Evolutionary conservation across 2,888 invertebrate genomes (phyloP), one percentile per base, ranked within the genome.

Genomic region (Caenorhabditis sulstoni): DNA sequence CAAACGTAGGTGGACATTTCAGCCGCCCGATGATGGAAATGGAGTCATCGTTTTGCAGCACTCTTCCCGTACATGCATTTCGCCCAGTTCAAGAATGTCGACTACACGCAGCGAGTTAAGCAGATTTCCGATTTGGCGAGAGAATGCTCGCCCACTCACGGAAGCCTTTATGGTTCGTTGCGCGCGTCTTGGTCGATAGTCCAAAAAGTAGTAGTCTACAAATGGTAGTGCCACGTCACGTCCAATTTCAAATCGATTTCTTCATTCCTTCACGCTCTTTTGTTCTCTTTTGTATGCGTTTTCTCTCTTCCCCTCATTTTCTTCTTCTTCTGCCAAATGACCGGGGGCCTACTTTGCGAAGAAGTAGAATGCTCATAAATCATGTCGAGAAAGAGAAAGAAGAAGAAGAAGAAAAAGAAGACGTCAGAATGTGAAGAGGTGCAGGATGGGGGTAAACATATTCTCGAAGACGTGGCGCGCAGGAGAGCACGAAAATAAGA

Each of bases 11-110:
- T 45, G 22, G 12, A 55, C 44, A 29, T 29, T 29, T 7, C 29
- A n/a, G n/a, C n/a, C n/a, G n/a, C n/a, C n/a, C 59, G 41, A 58
- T 58, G 64, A 67, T 67, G 57, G 50, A 58, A 53, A 55, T 44
- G 20, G 41, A 41, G 16, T 64, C 57, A 11, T 29, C 44, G 35
- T 45, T 55, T 85, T 87, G 76, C 68, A 88, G 88, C 88, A n/a
- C 81, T 87, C 61, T 89, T 86, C 68, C 83, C 87, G 3, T 88
- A 86, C 74, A 83, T 88, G 37, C 87, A 88, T 55, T 87, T 85
- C 57, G 85, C 87, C 20, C 83, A 82, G 41, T 87, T 88, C 79
- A 68, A 78, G 55, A 70, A 76, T 53, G 80, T 67, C 16, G 77
- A 85, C 41, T 66, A 81, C 59, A 76, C 68, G 47, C 77, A 81